phyloP scores from a whole-genome alignment of 2,888 invertebrate species.

The Drosophila greeni region DNA sequence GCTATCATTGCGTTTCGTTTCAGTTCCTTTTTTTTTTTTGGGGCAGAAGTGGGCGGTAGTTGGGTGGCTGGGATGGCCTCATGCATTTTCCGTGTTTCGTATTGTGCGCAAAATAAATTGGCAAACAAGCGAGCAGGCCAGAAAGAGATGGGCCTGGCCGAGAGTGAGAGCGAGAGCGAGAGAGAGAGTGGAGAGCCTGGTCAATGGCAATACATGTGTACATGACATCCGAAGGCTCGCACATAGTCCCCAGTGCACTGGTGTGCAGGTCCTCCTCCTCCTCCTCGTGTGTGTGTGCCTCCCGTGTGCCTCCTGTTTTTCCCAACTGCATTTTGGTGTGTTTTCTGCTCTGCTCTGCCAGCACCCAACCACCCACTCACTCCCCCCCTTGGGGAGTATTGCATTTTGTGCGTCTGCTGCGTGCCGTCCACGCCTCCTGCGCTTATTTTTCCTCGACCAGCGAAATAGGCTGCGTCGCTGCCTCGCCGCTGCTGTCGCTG shows the following conservation, averaged over 20 bases:
- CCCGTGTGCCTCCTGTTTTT: constrained; percentile 25
- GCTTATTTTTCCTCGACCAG: constrained; percentile 37
- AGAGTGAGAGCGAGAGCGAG: constrained; percentile 12
- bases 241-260: constrained; percentile 48
- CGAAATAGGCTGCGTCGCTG: constrained; percentile 50
- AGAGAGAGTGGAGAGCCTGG: constrained; percentile 42
- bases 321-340: constrained; percentile 38
- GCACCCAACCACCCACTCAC: not conserved
- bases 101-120: constrained; percentile 74
- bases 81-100: constrained; percentile 75
- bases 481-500: constrained; percentile 16
- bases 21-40: constrained; percentile 20
- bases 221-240: constrained; percentile 60
- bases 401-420: constrained; percentile 60
- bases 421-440: constrained; percentile 28
- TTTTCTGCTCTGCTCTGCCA: too few species aligned
- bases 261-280: constrained; percentile 35
- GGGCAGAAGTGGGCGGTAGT: constrained; percentile 3
- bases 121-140: constrained; percentile 65
- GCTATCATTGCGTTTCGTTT: constrained; percentile 44
- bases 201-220: constrained; percentile 70
- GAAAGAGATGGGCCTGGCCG: constrained; percentile 37
- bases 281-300: too few species aligned
- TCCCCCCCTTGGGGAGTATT: constrained; percentile 32
- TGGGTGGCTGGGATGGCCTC: constrained; percentile 39